Conservation (phyloP, 2,888 invertebrate genomes). For the Polydesmus complanatus region DNA sequence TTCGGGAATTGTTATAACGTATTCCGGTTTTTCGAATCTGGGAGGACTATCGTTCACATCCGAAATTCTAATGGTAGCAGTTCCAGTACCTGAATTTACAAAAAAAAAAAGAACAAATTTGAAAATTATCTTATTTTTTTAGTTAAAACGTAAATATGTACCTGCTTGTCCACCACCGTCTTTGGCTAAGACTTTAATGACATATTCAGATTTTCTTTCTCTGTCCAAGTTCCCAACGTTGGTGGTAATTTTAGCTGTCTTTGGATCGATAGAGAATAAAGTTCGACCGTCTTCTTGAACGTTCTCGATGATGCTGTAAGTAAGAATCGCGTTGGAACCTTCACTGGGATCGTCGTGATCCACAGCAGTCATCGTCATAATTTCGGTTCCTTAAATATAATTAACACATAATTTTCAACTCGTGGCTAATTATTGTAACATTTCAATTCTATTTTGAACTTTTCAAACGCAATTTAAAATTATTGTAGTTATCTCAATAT, state of each 20-base stretch:
- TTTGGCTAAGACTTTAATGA: constrained; percentile 23
- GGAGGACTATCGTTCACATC: constrained; percentile 39
- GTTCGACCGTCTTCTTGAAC: constrained; percentile 27
- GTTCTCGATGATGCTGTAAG: constrained; percentile 25
- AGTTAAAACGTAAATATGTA: no score
- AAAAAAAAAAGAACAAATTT: constrained; percentile 20
- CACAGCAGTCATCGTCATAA: constrained; percentile 33
- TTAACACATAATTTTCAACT: no score
- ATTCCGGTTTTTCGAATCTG: constrained; percentile 26
- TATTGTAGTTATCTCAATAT: neutral
- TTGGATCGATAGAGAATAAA: constrained; percentile 30
- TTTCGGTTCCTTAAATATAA: constrained; percentile 25
- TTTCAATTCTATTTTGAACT: no score
- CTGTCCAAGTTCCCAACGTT: constrained; percentile 25
- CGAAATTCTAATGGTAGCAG: constrained; percentile 29
- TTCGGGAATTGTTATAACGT: constrained; percentile 17
- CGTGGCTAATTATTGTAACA: no score
- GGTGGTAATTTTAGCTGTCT: constrained; percentile 27
- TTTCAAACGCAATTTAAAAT: neutral
- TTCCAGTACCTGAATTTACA: constrained; percentile 30
- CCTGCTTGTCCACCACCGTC: constrained; percentile 26
- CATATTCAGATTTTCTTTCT: constrained; percentile 24
- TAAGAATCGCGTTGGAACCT: constrained; percentile 35
- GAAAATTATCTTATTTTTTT: constrained; percentile 12
- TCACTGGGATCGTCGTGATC: constrained; percentile 34